These are phyloP conservation scores for Ammodytes dubius DNA, from an alignment of 2,113 vertebrate genomes.

Conservation along the genomic window DNA sequence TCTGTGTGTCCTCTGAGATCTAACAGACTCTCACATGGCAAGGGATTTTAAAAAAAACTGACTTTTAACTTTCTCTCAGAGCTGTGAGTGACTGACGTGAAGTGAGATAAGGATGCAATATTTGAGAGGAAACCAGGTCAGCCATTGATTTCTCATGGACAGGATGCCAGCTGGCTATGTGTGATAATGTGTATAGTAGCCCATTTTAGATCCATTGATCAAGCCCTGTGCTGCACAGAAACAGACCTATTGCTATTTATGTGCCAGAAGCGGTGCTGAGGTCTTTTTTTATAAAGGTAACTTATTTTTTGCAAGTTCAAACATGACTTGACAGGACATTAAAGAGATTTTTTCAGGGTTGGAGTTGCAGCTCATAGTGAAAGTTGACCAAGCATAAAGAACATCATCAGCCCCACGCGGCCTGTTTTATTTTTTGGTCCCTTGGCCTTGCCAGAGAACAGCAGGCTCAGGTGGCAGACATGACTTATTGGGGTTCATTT, in stretches of 20 bases:
- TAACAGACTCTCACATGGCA: background rate
- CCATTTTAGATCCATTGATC: background rate
- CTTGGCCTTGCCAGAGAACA: constrained; percentile 36
- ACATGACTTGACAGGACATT: background rate
- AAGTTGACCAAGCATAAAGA: constrained; percentile 46
- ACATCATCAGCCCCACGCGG: constrained; percentile 2
- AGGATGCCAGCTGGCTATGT: background rate
- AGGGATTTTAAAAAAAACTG: background rate
- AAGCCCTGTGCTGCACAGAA: background rate
- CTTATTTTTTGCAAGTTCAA: background rate
- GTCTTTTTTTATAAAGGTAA: background rate
- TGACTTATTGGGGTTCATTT: constrained; percentile 71
- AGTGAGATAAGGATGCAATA: background rate
- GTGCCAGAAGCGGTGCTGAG: background rate
- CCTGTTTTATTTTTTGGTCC: constrained; percentile 50
- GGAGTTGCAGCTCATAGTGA: constrained; percentile 39
- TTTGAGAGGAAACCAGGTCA: too few relatives aligned
- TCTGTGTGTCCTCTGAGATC: background rate
- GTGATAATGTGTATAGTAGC: background rate
- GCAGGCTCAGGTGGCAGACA: constrained; percentile 67
- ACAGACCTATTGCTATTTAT: background rate
- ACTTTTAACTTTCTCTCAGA: background rate
- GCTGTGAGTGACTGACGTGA: constrained; percentile 1
- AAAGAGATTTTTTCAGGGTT: background rate
- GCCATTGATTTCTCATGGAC: background rate